These are phyloP conservation scores for Hemitrygon akajei DNA, from an alignment of 2,797 vertebrate species.

Conservation along the genomic window DNA sequence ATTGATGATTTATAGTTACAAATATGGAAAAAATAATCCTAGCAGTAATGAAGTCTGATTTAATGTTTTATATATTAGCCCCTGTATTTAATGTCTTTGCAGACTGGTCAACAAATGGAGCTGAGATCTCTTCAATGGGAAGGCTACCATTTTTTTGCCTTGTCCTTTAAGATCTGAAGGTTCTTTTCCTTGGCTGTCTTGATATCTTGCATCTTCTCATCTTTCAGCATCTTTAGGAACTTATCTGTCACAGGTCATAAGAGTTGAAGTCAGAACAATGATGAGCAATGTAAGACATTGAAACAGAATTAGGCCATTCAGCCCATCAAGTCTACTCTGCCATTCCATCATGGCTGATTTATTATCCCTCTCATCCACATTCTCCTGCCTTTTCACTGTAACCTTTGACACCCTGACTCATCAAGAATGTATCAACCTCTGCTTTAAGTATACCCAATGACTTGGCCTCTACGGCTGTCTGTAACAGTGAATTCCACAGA, in stretches of 20 bases:
- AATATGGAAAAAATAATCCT: neutral
- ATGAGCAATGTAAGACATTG: no score
- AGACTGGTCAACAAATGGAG: neutral
- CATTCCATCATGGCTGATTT: no score
- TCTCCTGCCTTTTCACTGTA: no score
- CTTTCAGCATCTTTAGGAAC: slow-evolving; percentile 38
- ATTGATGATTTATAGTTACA: neutral
- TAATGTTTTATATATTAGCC: neutral
- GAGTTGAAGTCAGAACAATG: no score
- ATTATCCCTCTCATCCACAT: no score
- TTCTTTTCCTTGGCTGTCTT: slow-evolving; percentile 30
- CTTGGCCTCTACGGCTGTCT: no score
- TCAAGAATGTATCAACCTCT: no score
- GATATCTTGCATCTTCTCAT: slow-evolving; percentile 39
- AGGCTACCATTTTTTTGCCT: slow-evolving; percentile 26
- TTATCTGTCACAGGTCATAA: neutral
- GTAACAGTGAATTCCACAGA: no score
- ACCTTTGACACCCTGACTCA: no score
- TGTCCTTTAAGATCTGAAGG: slow-evolving; percentile 3
- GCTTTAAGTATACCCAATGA: no score
- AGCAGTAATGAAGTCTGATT: neutral
- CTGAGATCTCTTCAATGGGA: neutral
- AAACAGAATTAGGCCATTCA: no score
- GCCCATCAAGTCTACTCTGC: no score
- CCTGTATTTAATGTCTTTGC: neutral